These are phyloP conservation scores for Anolis carolinensis DNA, from an alignment of 2,113 vertebrate genomes.

Conservation along the genomic window DNA sequence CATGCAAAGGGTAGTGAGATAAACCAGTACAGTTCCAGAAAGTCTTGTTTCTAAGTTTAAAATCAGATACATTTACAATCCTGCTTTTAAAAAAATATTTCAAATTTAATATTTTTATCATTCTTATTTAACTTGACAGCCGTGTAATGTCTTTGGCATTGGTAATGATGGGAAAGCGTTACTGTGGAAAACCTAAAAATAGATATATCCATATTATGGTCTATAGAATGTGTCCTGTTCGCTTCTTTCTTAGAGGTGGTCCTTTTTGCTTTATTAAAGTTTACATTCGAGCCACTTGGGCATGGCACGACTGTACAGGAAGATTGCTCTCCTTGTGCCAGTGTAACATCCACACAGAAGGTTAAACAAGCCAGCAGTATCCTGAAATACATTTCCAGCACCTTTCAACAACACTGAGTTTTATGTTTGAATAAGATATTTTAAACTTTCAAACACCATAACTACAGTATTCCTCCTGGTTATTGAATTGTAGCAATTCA, in stretches of 20 bases:
- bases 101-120: not conserved
- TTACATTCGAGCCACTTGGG: not conserved
- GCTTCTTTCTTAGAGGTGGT: not conserved
- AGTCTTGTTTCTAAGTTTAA: not conserved
- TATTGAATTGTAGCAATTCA: slow-evolving; percentile 42
- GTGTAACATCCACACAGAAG: slow-evolving; percentile 7
- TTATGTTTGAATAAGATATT: slow-evolving; percentile 48
- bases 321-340: slow-evolving; percentile 14
- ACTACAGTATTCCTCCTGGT: slow-evolving; percentile 53
- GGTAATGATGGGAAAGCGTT: not conserved
- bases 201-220: not conserved
- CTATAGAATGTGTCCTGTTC: not conserved
- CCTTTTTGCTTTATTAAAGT: slow-evolving; percentile 10
- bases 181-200: not conserved
- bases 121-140: not conserved
- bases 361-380: slow-evolving; percentile 18
- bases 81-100: not conserved
- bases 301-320: not conserved
- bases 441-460: slow-evolving; percentile 44
- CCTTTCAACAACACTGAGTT: slow-evolving; percentile 52
- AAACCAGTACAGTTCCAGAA: not conserved
- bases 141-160: not conserved
- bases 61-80: not conserved
- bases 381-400: slow-evolving; percentile 8
- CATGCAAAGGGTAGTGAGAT: too few relatives aligned